phyloP scores from a whole-genome alignment of 2,113 vertebrate genomes.

The Atherinomorus stipes region DNA sequence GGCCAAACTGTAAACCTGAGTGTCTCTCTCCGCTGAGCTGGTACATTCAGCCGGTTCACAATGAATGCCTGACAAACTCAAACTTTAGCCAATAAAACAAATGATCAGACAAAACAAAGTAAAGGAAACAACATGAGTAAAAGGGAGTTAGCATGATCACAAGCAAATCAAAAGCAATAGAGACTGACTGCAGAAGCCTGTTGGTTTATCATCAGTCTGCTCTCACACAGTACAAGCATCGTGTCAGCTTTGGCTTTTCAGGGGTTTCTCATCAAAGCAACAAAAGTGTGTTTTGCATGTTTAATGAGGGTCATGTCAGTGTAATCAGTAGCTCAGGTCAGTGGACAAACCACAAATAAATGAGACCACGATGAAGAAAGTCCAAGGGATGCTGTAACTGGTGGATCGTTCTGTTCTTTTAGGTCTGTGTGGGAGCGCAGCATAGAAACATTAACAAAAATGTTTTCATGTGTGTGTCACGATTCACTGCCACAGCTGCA shows the following conservation, averaged over 20 bases:
- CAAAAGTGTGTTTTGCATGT: slow-evolving; percentile 1
- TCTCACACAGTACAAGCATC: slow-evolving; percentile 49
- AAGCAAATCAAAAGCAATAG: slow-evolving; percentile 73
- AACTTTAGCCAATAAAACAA: slow-evolving; percentile 72
- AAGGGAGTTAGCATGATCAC: slow-evolving; percentile 72
- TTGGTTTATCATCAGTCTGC: slow-evolving; percentile 55
- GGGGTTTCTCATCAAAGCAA: slow-evolving; percentile 39
- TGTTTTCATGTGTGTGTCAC: too few species aligned
- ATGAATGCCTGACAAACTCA: slow-evolving; percentile 77
- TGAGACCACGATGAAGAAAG: slow-evolving; percentile 48
- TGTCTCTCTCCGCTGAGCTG: slow-evolving; percentile 73
- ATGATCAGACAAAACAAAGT: slow-evolving; percentile 67
- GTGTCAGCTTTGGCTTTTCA: slow-evolving; percentile 49
- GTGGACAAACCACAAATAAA: slow-evolving; percentile 45
- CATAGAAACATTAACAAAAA: neutral
- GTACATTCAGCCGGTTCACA: slow-evolving; percentile 72
- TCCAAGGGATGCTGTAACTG: too few species aligned
- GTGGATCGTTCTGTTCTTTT: too few species aligned
- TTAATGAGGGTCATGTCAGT: slow-evolving; percentile 6
- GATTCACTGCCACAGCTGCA: too few species aligned
- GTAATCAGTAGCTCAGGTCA: slow-evolving; percentile 1
- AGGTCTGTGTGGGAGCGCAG: too few species aligned
- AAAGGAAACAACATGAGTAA: slow-evolving; percentile 58
- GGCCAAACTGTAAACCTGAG: neutral
- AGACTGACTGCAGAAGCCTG: slow-evolving; percentile 63